Conservation (phyloP, 2,113 vertebrate genomes). For the Aegithalos caudatus region DNA sequence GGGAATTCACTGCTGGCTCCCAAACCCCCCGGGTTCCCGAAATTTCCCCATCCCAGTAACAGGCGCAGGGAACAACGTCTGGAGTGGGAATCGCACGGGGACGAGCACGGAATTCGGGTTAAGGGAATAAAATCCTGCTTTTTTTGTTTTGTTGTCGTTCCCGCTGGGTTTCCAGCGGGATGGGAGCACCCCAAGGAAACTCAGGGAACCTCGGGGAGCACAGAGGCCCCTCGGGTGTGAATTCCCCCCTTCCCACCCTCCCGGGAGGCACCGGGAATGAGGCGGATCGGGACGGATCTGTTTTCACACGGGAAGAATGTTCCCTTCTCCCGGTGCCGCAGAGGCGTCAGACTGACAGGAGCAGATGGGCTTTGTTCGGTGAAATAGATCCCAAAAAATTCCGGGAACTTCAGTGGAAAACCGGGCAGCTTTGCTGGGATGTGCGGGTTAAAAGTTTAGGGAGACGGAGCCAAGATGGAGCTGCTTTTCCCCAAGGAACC, state of each 20-base stretch:
- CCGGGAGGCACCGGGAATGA: neutral
- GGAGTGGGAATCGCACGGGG: neutral
- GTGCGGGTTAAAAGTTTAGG: conserved; percentile 19
- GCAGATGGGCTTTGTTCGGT: conserved; percentile 67
- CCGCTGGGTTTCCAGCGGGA: neutral
- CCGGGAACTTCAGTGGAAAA: neutral
- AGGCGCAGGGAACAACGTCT: no score
- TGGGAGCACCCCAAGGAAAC: accelerated
- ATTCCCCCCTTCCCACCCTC: neutral
- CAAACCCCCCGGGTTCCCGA: neutral
- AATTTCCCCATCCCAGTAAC: neutral
- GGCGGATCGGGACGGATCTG: conserved; percentile 3
- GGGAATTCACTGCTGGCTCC: neutral
- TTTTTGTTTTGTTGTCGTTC: neutral
- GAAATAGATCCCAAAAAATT: neutral
- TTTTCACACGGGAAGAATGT: conserved; percentile 62
- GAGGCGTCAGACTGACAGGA: conserved; percentile 49
- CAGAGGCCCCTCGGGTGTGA: neutral
- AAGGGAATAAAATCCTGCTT: neutral
- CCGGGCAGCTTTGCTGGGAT: conserved; percentile 44
- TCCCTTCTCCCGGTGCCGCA: neutral
- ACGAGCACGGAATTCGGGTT: accelerated
- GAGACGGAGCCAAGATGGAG: neutral
- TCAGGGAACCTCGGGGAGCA: neutral
- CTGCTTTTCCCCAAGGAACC: neutral